Base-by-base conservation (phyloP, 2,797 vertebrate species). In the Chaetophractus vellerosus region DNA sequence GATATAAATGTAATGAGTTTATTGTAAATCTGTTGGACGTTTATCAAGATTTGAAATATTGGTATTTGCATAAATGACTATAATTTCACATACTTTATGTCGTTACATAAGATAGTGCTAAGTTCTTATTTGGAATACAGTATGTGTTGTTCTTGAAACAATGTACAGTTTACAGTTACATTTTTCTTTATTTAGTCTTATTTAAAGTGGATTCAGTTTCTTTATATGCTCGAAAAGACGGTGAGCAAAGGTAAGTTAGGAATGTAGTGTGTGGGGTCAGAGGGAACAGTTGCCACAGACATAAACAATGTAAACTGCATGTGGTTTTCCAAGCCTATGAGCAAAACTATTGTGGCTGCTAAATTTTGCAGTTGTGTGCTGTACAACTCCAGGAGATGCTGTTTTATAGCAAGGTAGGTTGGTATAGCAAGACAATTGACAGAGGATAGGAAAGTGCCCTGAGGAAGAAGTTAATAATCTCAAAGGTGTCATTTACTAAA, bases 171-270 rank as follows among this genome's bases (percentile, higher is more conserved):
- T 78, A 36, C 21, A 36, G 36, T 59, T 69, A 72, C 2, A 2
- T 74, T 90, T 95, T 95, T 71, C 55, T 86, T 80, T 41, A 78
- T 80, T 41, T 72, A 88, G 52, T 90, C 19, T 92, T 84, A 69
- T 45, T 81, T 93, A 69, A 95, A 86, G 36, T 83, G 12, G 93
- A 57, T 71, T 87, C 2, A 23, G 6, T 85, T 69, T 88, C 41
- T 84, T 88, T 55, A 16, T 28, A 41, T 75, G 15, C 69, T 23
- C 57, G 36, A 81, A 80, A 85, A 52, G 66, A 48, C n/a, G 55
- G 19, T 79, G 24, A 83, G 0, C 33, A 52, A 64, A 80, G 28
- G 28, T 66, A 31, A 75, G 50, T 50, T 48, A 48, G 33, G 41
- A 63, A 87, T n/a, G 55, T 33, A 31, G 45, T 18, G 16, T 9